Evolutionary conservation across 1,140 invertebrate species (phyloP).

Genomic region (Aphelinus certus): DNA sequence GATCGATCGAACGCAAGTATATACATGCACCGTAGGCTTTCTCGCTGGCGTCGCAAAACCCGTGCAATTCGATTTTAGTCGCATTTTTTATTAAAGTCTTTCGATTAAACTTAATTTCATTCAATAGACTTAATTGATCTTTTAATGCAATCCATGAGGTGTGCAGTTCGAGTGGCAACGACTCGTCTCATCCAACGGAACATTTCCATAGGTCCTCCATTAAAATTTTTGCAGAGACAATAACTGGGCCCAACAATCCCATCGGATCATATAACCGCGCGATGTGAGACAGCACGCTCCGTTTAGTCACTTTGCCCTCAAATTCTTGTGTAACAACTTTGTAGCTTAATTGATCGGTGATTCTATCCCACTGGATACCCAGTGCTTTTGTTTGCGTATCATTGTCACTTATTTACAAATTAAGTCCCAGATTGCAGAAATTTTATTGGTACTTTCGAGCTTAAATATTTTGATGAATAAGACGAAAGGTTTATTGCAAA

Average conservation of each 20-base stretch:
- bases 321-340: background rate
- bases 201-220: constrained; percentile 13
- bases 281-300: constrained; percentile 9
- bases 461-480: too few species aligned
- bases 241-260: constrained; percentile 8
- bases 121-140: background rate
- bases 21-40: constrained; percentile 25
- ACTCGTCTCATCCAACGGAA: constrained; percentile 3
- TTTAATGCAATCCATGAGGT: background rate
- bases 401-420: background rate
- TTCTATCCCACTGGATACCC: constrained; percentile 4
- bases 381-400: background rate
- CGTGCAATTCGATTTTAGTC: constrained; percentile 18
- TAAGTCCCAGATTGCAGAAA: too few species aligned
- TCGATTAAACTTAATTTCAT: background rate
- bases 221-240: constrained; percentile 11
- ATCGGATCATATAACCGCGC: constrained; percentile 7
- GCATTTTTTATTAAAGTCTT: background rate
- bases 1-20: constrained; percentile 9
- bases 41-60: constrained; percentile 24
- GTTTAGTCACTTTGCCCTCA: background rate
- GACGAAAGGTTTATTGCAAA: too few species aligned
- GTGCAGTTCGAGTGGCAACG: background rate
- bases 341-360: background rate
- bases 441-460: too few species aligned